Percentiles rank a stretch among this genome's conserved stretches.
phyloP scores from a whole-genome alignment of 2,113 vertebrate genomes.

The Apaloderma vittatum region DNA sequence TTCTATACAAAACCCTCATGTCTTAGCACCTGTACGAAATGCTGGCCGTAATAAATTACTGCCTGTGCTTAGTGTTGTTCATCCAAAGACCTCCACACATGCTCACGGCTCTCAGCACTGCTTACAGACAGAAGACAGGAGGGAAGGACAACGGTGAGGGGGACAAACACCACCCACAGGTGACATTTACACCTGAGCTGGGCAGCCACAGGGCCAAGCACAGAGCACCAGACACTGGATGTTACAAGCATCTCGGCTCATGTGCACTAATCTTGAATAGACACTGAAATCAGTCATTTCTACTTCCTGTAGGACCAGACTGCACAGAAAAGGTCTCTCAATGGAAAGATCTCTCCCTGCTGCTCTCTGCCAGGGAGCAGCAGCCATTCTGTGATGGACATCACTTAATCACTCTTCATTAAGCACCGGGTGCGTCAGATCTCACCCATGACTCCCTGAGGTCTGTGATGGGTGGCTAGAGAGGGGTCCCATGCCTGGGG shows the following conservation, averaged over 20 bases:
- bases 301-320: neutral
- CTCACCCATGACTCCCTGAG: fast-evolving
- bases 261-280: neutral
- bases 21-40: neutral
- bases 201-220: neutral
- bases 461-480: neutral
- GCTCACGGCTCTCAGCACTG: fast-evolving
- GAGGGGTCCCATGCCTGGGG: fast-evolving
- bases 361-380: neutral
- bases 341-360: too few species aligned
- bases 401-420: fast-evolving
- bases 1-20: neutral
- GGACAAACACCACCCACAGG: neutral
- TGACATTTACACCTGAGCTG: neutral
- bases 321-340: neutral
- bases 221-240: neutral
- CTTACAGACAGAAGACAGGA: neutral
- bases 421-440: neutral
- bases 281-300: neutral
- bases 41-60: neutral
- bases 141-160: neutral
- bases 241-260: neutral
- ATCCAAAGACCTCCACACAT: neutral
- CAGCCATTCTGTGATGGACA: neutral
- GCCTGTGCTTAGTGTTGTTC: neutral